Percentiles rank a stretch among this genome's conserved stretches.
These are phyloP conservation scores for Zapus hudsonius DNA, from an alignment of 2,113 vertebrate species.

Conservation along the genomic window DNA sequence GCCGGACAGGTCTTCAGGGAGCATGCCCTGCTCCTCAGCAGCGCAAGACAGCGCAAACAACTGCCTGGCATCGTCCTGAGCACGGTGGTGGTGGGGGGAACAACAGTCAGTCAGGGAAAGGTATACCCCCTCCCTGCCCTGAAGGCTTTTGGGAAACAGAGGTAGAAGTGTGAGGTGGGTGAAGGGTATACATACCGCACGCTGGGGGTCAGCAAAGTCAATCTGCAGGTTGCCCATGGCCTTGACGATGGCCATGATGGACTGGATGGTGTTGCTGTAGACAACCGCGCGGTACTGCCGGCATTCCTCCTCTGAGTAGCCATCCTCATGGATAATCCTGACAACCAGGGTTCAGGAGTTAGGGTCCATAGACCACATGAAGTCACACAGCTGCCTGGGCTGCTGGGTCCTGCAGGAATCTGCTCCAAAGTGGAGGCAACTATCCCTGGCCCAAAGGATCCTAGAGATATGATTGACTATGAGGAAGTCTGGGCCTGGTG, in stretches of 20 bases:
- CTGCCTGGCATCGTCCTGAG: constrained; percentile 97
- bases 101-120: background rate
- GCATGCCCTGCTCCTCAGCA: constrained; percentile 95
- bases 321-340: constrained; percentile 97
- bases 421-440: background rate
- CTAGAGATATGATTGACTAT: background rate
- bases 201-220: constrained; percentile 90
- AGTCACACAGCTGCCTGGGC: background rate
- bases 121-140: background rate
- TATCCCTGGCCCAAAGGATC: too few relatives aligned
- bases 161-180: background rate
- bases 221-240: constrained; percentile 97
- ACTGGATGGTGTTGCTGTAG: constrained; percentile 99
- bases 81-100: background rate
- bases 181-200: constrained; percentile 86
- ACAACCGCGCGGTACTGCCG: constrained; percentile 98
- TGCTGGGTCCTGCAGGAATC: background rate
- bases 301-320: constrained; percentile 98
- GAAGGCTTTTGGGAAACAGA: background rate
- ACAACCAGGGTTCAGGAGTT: constrained; percentile 22
- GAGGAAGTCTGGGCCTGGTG: background rate
- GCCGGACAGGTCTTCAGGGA: constrained; percentile 94
- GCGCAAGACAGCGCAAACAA: constrained; percentile 94
- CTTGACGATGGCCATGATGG: constrained; percentile 98
- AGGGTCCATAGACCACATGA: background rate